phyloP scores from a whole-genome alignment of 2,113 vertebrate species.

The Aramus guarauna region DNA sequence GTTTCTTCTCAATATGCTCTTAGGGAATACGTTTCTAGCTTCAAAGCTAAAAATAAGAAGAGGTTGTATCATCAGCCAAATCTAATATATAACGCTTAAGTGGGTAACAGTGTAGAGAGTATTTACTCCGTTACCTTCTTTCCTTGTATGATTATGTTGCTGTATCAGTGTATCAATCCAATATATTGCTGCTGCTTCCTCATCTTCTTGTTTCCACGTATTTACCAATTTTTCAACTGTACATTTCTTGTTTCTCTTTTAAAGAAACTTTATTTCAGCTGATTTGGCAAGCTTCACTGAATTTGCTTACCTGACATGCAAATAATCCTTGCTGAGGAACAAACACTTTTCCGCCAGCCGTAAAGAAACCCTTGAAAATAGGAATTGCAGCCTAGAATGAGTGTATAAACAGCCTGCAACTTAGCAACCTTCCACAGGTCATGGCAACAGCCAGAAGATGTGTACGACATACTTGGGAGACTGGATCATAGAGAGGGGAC shows the following conservation, averaged over 20 bases:
- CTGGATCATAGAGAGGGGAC: constrained; percentile 40
- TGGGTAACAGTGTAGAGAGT: neutral
- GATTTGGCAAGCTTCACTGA: neutral
- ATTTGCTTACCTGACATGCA: neutral
- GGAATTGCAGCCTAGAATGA: neutral
- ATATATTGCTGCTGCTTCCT: neutral
- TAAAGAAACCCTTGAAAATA: neutral
- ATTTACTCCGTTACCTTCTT: neutral
- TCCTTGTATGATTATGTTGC: neutral
- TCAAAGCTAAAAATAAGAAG: neutral
- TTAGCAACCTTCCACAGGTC: constrained; percentile 36
- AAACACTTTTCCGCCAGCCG: neutral
- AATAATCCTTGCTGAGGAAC: neutral
- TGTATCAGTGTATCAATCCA: neutral
- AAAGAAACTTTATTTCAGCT: neutral
- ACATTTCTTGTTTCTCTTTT: neutral
- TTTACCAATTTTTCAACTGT: neutral
- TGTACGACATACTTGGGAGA: constrained; percentile 33
- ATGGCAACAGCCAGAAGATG: constrained; percentile 10
- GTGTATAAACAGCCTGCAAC: neutral
- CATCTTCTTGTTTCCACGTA: neutral
- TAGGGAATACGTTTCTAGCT: neutral
- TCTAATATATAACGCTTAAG: neutral
- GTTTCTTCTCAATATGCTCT: neutral
- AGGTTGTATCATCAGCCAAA: neutral